Base-by-base conservation (phyloP, 30 jellyfish, hydroid and myxozoan species). In the Rhopilema esculentum region DNA sequence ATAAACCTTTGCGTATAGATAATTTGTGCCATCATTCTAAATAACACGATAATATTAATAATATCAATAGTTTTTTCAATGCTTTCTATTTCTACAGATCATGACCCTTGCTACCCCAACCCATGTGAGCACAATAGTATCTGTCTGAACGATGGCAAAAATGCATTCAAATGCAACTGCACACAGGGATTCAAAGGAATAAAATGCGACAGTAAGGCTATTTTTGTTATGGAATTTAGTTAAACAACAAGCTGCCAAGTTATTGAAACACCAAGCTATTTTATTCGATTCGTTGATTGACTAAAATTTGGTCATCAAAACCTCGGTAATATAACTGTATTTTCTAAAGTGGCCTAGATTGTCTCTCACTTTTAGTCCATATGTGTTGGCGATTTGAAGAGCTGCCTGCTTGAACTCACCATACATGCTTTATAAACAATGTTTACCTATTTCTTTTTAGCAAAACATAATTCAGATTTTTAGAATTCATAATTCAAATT, bases 101-200 rank as follows among this genome's bases (percentile, higher is more conserved):
- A 75, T 8, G 97, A 95, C 64, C 98, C 99, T 23, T 95, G 99
- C 84, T 92, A 27, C 62, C 99, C 99, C 16, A 92, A 91, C 32
- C 98, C 98, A 16, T 95, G 99, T 66, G 76, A 85, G 49, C 99
- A 95, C 53, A 75, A 73, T 57, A 95, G 98, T 23, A 51, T 51
- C 27, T 95, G 99, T 65, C 69, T 90, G 53, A 67, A 79, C 24
- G 92, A 84, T 70, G 98, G 90, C 4, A 90, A 74, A 66, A 75
- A 77, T 70, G 82, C 96, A 16, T 78, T 64, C 80, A 91, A 87
- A 75, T 95, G 99, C 67, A 95, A 95, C 57, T 95, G 99, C 77
- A 75, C 98, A 22, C 92, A 86, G 49, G 99, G 99, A 24, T 95
- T 87, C 87, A 95, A 95, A 82, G 99, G 98, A 49, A 49, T 61